Conservation (phyloP, 2,113 vertebrate species). For the Zingel zingel region DNA sequence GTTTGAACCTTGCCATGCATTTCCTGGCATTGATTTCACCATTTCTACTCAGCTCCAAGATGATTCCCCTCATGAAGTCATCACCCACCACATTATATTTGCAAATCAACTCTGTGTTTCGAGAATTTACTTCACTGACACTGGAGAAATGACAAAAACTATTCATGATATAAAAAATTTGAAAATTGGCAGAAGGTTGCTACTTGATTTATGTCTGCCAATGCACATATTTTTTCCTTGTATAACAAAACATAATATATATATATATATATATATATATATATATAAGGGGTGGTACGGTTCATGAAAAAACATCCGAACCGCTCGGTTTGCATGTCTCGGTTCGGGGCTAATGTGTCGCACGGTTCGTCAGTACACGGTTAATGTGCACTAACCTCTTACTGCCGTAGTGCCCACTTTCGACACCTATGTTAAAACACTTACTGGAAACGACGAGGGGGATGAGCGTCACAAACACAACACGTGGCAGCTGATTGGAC, state of each 20-base stretch:
- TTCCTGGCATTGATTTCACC: background rate
- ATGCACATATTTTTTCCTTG: background rate
- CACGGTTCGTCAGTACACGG: no score
- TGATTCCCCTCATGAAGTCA: background rate
- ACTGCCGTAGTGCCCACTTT: no score
- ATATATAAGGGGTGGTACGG: no score
- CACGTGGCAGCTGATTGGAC: no score
- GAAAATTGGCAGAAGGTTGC: slow-evolving; percentile 1
- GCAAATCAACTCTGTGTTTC: background rate
- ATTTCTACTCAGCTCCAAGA: background rate
- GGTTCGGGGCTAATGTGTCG: no score
- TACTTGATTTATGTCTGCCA: background rate
- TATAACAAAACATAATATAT: background rate
- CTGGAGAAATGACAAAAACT: background rate
- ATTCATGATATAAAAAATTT: background rate
- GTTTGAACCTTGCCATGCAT: background rate
- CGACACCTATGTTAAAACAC: no score
- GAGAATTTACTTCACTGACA: background rate
- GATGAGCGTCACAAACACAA: no score
- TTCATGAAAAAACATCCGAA: no score
- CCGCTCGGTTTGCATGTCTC: no score
- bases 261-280: no score
- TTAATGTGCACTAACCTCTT: no score
- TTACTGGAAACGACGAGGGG: no score
- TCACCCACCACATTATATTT: background rate